These are phyloP conservation scores for Sprattus sprattus DNA, from an alignment of 2,113 vertebrate species.

Conservation along the genomic window DNA sequence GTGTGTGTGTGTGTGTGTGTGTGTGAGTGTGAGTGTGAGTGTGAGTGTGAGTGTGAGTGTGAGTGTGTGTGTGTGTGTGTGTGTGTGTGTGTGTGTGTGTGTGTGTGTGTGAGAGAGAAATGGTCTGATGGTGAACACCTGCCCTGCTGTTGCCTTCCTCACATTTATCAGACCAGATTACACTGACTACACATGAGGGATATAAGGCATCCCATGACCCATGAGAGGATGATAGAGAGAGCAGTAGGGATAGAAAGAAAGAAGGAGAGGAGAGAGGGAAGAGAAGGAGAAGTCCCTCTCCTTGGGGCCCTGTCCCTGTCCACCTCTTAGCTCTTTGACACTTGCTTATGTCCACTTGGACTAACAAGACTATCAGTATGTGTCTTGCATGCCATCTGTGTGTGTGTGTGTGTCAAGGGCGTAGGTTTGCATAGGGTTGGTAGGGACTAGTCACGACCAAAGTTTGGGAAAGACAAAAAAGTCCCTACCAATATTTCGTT, in stretches of 20 bases:
- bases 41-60: neutral
- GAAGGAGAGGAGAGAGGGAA: neutral
- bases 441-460: too few relatives aligned
- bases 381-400: neutral
- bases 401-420: neutral
- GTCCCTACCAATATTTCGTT: too few relatives aligned
- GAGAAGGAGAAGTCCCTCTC: neutral
- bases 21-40: neutral
- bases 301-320: neutral
- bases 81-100: neutral
- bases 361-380: neutral
- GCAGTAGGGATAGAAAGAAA: neutral
- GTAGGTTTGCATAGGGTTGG: too few relatives aligned
- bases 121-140: neutral
- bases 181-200: neutral
- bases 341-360: neutral
- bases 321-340: neutral
- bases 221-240: neutral
- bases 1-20: neutral
- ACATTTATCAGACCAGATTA: neutral
- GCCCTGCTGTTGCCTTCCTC: neutral
- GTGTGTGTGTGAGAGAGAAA: neutral
- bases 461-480: too few relatives aligned
- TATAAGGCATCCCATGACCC: neutral
- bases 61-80: neutral